Percentiles rank a stretch among this genome's conserved stretches.
Conservation (phyloP, 2,888 invertebrate genomes). For the Tipula helvola region DNA sequence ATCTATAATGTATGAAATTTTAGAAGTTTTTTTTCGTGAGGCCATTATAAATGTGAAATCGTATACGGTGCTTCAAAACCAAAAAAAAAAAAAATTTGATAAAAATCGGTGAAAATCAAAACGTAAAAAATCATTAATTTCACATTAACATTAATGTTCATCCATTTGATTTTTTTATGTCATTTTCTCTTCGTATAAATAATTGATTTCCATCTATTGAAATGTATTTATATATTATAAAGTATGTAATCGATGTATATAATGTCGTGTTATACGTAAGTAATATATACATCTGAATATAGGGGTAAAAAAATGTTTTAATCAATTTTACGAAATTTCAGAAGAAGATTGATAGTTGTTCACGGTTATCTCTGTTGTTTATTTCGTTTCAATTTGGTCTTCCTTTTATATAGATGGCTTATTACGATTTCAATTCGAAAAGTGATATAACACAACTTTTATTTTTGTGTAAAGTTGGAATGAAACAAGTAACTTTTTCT, state of each 20-base stretch:
- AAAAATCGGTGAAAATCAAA: background rate
- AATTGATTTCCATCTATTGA: background rate
- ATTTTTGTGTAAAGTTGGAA: no score
- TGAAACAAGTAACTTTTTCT: no score
- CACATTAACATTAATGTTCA: slow-evolving; percentile 4
- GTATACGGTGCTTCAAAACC: background rate
- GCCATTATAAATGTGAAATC: background rate
- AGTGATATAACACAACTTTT: background rate
- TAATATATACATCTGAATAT: background rate
- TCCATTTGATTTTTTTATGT: background rate
- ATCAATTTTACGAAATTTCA: background rate
- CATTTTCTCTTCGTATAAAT: background rate
- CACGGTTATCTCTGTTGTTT: background rate
- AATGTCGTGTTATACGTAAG: background rate
- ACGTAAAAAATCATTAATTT: background rate
- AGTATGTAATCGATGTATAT: no score
- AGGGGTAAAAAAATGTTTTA: background rate
- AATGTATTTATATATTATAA: background rate
- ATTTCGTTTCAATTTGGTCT: background rate
- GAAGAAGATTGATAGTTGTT: background rate
- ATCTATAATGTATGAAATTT: background rate
- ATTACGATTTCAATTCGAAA: background rate
- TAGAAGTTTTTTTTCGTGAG: background rate
- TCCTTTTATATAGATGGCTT: background rate
- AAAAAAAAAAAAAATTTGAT: background rate